These are phyloP conservation scores for Pangasianodon gigas DNA, from an alignment of 2,113 vertebrate genomes.

Conservation along the genomic window DNA sequence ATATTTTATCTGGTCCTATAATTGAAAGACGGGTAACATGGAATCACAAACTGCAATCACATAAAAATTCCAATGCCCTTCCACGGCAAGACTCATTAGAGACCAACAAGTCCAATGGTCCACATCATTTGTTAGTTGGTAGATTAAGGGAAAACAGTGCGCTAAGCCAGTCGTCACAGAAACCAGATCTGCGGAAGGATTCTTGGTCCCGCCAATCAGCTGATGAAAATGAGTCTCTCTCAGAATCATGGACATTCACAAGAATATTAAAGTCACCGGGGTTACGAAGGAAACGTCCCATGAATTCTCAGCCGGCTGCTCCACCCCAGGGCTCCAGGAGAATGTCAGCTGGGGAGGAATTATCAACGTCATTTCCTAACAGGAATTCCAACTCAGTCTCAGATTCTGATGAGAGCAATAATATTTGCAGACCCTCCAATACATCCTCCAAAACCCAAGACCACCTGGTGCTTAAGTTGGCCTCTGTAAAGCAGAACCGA, in stretches of 20 bases:
- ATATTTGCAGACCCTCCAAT: slow-evolving; percentile 40
- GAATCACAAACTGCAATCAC: slow-evolving; percentile 31
- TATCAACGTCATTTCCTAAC: slow-evolving; percentile 2
- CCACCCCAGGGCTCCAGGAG: slow-evolving; percentile 1
- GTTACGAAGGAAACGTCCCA: slow-evolving; percentile 58
- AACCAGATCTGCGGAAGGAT: slow-evolving; percentile 37
- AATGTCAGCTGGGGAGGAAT: background rate
- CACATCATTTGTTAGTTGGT: slow-evolving; percentile 38
- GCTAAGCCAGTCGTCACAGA: slow-evolving; percentile 27
- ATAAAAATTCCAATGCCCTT: slow-evolving; percentile 8
- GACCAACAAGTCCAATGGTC: slow-evolving; percentile 38
- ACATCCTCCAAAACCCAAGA: slow-evolving; percentile 36
- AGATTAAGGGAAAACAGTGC: slow-evolving; percentile 64
- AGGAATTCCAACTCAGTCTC: slow-evolving; percentile 58
- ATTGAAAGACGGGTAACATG: slow-evolving; percentile 47
- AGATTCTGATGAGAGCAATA: slow-evolving; percentile 54
- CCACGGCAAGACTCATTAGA: background rate
- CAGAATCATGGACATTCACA: slow-evolving; percentile 47
- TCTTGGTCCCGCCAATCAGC: slow-evolving; percentile 37
- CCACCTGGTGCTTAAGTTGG: slow-evolving; percentile 62
- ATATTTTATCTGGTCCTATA: background rate
- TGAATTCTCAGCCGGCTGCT: slow-evolving; percentile 40
- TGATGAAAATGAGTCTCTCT: slow-evolving; percentile 43
- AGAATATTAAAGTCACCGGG: slow-evolving; percentile 61
- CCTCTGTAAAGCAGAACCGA: slow-evolving; percentile 59